Evolutionary conservation across 2,113 vertebrate genomes (phyloP).

Genomic region (Tyrannus savana): DNA sequence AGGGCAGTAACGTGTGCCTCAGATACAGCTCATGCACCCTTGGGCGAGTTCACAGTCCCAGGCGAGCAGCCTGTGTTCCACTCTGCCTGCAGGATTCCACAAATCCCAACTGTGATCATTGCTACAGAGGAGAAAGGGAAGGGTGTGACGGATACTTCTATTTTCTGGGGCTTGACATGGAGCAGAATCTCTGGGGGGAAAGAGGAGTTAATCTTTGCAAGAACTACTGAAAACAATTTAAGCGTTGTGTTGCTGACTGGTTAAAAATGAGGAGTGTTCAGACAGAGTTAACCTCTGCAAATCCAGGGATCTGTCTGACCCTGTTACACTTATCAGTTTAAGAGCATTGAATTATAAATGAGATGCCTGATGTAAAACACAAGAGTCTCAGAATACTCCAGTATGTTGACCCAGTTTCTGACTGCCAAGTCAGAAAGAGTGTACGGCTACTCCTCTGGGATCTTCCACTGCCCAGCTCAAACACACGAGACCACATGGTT

Average conservation of each 20-base stretch:
- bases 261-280: not conserved
- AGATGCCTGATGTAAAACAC: not conserved
- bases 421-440: not conserved
- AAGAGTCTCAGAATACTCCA: not conserved
- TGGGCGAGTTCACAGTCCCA: fast-evolving
- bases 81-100: not conserved
- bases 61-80: not conserved
- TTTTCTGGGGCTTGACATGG: not conserved
- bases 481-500: fast-evolving
- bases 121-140: not conserved
- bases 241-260: not conserved
- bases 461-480: not conserved
- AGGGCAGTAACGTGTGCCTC: not conserved
- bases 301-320: not conserved
- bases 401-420: not conserved
- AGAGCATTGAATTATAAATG: not conserved
- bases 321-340: not conserved
- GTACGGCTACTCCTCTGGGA: not conserved
- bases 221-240: not conserved
- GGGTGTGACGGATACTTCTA: fast-evolving
- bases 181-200: not conserved
- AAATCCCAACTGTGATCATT: fast-evolving
- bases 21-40: fast-evolving
- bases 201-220: not conserved
- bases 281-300: not conserved